Base-by-base conservation (phyloP, 1,140 invertebrate genomes). In the Pinna nobilis region DNA sequence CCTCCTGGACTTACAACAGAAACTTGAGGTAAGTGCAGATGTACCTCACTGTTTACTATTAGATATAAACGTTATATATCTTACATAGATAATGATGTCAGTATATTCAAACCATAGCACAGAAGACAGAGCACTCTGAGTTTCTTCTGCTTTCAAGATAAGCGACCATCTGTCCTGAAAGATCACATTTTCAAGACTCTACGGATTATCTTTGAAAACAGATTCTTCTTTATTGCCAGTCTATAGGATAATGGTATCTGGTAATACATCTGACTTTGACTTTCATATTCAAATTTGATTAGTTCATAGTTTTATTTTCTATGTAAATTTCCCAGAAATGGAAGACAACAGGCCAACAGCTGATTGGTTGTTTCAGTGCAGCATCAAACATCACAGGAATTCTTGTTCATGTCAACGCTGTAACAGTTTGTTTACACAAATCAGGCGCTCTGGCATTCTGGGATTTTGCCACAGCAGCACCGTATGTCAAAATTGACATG, bases 371-470 rank as follows among this genome's bases (percentile, higher is more conserved):
- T 87, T 97, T 97, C 85, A 93, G 93, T 55, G 95, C 95, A 0
- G 95, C 94, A 0, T 97, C 95, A 39, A 97, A 96, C 86, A 92
- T 97, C 20, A 97, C 96, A 11, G 96, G 96, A n/a, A 93, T 95
- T 61, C 85, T 97, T 51, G 92, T 93, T 53, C 95, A 97, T 90
- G 94, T 96, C 82, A 92, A 96, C 33, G 92, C 93, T 0, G 94
- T 96, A 7, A 96, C 95, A 1, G 89, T 94, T 15, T 87, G 96
- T 1, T 90, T 97, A 7, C 95, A 97, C 83, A 93, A 94, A 79
- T 94, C 95, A 84, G 93, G 93, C 2, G 95, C 95, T 2, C 90
- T 95, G 61, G 93, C 94, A 3, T 93, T 97, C 81, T 97, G 95
- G 84, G 96, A 97, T 88, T 97, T 96, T 88, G 95, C 95, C 4